Evolutionary conservation across 2,888 invertebrate species (phyloP), one percentile per base, ranked within the genome.

Genomic region (Euspilapteryx auroguttella): DNA sequence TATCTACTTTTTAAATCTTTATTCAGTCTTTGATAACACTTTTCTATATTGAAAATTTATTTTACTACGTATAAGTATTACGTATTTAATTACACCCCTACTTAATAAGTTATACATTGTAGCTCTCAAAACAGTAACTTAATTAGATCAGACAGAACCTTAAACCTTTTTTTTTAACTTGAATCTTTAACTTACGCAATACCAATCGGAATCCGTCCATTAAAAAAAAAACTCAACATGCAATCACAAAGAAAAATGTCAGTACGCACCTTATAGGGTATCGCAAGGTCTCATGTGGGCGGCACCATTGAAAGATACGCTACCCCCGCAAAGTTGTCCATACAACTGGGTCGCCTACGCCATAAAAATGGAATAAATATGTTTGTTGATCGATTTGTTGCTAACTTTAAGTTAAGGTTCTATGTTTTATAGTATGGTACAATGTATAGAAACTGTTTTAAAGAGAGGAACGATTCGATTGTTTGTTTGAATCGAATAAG

Each of bases 261-360:
- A 27, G 21, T 24, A 14, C 33, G 7, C 11, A 2, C 65, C 62
- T 46, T 61, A 58, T 55, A 55, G 35, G 51, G 64, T 12, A 28
- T 13, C 27, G 34, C 63, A 69, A 73, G 71, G 73, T 49, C 41
- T 34, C 8, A 15, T 22, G 69, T 62, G 37, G 69, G 71, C 42
- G 65, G 50, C 45, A 49, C 53, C 59, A 61, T 64, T 62, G 59
- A 58, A 49, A 49, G 39, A 37, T 51, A 40, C 36, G 40, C 38
- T 44, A 46, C 38, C 22, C 23, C 4, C 11, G 40, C 50, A 29
- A 38, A 47, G 64, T 37, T 42, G 44, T 41, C 38, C 41, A 49
- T 44, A 45, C 39, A 34, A 43, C 40, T 37, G 30, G 8, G 14
- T 42, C 55, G 47, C 66, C 65, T 52, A 65, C 65, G 28, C 32